These are phyloP conservation scores for Pseudoatta argentina DNA, from an alignment of 1,140 invertebrate species.

Conservation along the genomic window DNA sequence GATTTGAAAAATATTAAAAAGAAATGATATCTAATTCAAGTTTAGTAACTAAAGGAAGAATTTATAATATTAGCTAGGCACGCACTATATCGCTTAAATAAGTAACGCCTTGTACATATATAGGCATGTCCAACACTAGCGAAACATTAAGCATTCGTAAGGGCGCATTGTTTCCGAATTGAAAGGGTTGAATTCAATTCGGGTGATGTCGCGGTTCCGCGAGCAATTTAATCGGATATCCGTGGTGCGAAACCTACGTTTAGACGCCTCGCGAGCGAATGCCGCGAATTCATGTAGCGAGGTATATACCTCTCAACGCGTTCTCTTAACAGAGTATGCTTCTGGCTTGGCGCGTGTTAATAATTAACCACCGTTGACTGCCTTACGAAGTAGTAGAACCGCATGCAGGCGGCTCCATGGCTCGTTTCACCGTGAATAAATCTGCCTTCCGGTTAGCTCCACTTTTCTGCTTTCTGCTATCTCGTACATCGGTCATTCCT, in stretches of 20 bases:
- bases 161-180: neutral
- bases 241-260: constrained; percentile 68
- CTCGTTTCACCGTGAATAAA: constrained; percentile 72
- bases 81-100: neutral
- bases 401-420: constrained; percentile 70
- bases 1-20: neutral
- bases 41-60: neutral
- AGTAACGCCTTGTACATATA: neutral
- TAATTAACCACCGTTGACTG: constrained; percentile 79
- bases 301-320: constrained; percentile 37
- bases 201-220: constrained; percentile 6
- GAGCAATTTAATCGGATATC: constrained; percentile 69
- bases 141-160: neutral
- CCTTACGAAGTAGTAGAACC: constrained; percentile 64
- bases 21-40: neutral
- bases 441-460: constrained; percentile 46
- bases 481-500: neutral
- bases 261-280: constrained; percentile 58
- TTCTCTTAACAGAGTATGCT: constrained; percentile 61
- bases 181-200: constrained; percentile 42
- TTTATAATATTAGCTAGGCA: neutral
- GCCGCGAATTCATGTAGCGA: constrained; percentile 14
- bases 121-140: neutral
- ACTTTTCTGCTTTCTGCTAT: constrained; percentile 43
- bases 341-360: constrained; percentile 75